phyloP scores from a whole-genome alignment of 2,113 vertebrate genomes.

The Dipodomys merriami region DNA sequence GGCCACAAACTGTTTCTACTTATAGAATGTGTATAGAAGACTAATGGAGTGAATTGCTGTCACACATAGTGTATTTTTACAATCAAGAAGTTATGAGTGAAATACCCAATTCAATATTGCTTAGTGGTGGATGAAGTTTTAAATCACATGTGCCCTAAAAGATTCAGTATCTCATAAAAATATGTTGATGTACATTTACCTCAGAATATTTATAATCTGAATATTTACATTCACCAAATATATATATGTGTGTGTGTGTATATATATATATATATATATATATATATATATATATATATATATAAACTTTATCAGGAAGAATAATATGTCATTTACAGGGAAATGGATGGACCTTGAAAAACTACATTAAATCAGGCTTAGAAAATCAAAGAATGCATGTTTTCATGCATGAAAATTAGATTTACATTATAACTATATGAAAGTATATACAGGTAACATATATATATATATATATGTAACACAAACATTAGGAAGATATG shows the following conservation, averaged over 20 bases:
- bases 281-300: accelerated
- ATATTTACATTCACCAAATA: constrained; percentile 11
- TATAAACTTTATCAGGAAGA: no score
- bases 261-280: accelerated
- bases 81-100: background rate
- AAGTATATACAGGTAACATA: no score
- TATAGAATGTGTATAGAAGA: background rate
- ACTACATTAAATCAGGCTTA: no score
- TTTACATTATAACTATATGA: no score
- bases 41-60: background rate
- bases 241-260: no score
- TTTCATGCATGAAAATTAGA: no score
- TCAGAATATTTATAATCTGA: background rate
- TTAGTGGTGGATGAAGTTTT: background rate
- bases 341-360: no score
- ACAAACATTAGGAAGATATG: no score
- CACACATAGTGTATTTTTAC: background rate
- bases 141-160: background rate
- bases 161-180: background rate
- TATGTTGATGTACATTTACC: background rate
- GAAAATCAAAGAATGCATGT: no score
- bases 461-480: no score
- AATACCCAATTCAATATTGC: background rate
- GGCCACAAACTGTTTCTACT: background rate
- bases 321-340: no score